Evolutionary conservation across 2,113 vertebrate species (phyloP).

Genomic region (Natator depressus): DNA sequence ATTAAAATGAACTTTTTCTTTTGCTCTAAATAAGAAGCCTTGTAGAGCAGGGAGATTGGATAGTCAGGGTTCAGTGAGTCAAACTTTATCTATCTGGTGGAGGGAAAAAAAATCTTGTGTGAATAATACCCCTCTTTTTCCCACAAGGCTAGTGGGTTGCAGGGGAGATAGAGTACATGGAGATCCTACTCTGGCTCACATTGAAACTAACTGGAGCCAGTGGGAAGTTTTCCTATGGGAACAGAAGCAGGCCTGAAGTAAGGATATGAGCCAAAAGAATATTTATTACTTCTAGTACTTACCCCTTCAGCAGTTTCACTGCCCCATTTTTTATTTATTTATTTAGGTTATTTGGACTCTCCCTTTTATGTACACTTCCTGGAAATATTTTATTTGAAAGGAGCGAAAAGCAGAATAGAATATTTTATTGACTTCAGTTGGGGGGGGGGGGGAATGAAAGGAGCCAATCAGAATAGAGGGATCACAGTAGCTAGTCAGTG

Average conservation of each 20-base stretch:
- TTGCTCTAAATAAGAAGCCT: background rate
- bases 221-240: background rate
- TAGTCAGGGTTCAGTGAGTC: background rate
- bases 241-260: background rate
- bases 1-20: background rate
- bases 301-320: background rate
- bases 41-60: background rate
- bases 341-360: background rate
- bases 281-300: background rate
- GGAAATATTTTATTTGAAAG: background rate
- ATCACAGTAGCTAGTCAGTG: background rate
- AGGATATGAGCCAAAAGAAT: background rate
- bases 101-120: background rate
- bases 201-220: background rate
- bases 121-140: background rate
- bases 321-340: background rate
- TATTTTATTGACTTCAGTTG: background rate
- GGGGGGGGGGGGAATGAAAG: background rate
- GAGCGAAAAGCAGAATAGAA: background rate
- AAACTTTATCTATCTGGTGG: background rate
- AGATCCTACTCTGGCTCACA: background rate
- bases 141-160: background rate
- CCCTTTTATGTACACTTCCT: background rate
- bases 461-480: background rate
- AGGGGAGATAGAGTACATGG: background rate